These are phyloP conservation scores for Drosophila eugracilis DNA, from an alignment of 1,140 invertebrate species.

Conservation along the genomic window DNA sequence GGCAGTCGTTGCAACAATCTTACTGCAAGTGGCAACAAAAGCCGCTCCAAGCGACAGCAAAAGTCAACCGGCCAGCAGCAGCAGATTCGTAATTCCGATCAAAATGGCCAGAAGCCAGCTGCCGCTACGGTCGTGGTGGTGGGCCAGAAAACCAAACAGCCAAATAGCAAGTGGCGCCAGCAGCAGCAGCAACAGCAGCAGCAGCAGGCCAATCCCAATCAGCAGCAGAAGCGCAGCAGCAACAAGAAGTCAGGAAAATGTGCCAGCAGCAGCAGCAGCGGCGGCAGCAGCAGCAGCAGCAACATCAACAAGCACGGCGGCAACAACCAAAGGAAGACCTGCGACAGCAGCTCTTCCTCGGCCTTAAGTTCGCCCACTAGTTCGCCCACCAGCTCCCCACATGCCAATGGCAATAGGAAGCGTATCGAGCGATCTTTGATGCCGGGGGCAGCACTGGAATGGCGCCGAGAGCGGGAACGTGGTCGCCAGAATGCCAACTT, in stretches of 20 bases:
- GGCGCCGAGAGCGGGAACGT: constrained; percentile 19
- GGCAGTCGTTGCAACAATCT: constrained; percentile 15
- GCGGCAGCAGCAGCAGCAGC: constrained; percentile 3
- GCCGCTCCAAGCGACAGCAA: constrained; percentile 58
- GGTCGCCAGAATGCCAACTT: constrained; percentile 36
- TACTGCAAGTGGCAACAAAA: constrained; percentile 4
- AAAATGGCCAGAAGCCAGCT: constrained; percentile 6
- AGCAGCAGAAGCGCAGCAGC: constrained; percentile 30
- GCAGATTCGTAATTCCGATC: constrained; percentile 1
- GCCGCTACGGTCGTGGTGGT: not conserved
- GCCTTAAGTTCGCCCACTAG: constrained; percentile 57
- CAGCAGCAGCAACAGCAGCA: constrained; percentile 28
- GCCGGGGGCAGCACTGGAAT: constrained; percentile 24
- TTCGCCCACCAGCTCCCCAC: constrained; percentile 47
- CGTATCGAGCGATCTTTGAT: constrained; percentile 24
- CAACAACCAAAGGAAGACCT: constrained; percentile 20
- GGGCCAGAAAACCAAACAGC: constrained; percentile 12
- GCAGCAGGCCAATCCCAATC: constrained; percentile 28
- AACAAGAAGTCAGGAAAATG: constrained; percentile 32
- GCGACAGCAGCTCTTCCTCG: constrained; percentile 46
- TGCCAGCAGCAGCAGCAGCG: too few relatives aligned
- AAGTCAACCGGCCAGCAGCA: constrained; percentile 32
- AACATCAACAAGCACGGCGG: constrained; percentile 24
- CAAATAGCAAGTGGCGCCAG: constrained; percentile 31
- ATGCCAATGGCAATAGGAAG: constrained; percentile 26